phyloP scores from a whole-genome alignment of 1,140 invertebrate genomes.

The Chironomus striatipennis region DNA sequence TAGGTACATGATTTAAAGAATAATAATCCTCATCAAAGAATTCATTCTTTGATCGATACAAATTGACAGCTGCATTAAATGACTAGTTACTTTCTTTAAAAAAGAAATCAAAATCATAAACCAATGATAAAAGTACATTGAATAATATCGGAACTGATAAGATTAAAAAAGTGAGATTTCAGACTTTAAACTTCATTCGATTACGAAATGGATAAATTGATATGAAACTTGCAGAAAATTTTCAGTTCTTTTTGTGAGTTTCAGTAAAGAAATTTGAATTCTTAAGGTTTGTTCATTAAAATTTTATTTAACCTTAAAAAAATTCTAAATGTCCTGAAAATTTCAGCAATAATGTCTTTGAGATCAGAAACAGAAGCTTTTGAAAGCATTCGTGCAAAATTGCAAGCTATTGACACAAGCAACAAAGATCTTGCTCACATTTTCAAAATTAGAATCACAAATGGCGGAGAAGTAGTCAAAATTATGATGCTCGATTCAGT shows the following conservation, averaged over 20 bases:
- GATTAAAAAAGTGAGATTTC: not conserved
- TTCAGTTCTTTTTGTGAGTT: not conserved
- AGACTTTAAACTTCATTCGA: no score
- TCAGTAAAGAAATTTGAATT: not conserved
- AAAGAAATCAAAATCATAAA: not conserved
- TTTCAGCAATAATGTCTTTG: not conserved
- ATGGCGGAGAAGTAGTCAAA: not conserved
- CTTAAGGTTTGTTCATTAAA: not conserved
- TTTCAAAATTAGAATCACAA: conserved; percentile 23
- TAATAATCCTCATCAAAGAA: no score
- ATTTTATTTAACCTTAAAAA: no score
- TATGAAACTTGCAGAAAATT: no score
- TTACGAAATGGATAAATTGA: no score
- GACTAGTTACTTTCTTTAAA: no score
- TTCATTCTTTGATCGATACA: no score
- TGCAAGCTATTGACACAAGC: conserved; percentile 24
- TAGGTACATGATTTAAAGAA: no score
- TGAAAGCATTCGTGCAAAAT: not conserved
- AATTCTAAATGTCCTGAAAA: not conserved
- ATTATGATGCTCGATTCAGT: not conserved
- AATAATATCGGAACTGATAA: not conserved
- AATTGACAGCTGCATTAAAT: no score
- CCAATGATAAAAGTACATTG: no score
- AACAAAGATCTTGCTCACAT: conserved; percentile 24
- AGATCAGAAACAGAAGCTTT: conserved; percentile 24